Percentiles rank a stretch among this genome's conserved stretches.
Evolutionary conservation across 2,113 vertebrate genomes (phyloP).

Genomic region (Tor tambroides): DNA sequence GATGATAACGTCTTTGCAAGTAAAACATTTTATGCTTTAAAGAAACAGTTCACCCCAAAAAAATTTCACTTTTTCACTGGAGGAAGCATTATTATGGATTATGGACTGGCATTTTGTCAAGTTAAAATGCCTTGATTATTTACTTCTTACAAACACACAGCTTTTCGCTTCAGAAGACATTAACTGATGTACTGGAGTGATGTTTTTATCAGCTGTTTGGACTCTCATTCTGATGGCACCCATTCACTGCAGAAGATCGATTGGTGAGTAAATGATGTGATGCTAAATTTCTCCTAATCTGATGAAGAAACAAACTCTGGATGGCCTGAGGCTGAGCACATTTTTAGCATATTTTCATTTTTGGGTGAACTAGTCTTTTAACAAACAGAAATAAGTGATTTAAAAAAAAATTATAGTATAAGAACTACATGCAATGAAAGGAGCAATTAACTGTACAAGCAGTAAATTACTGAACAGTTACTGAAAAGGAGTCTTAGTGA

Average conservation of each 20-base stretch:
- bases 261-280: no score
- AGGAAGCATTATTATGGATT: no score
- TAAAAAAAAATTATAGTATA: background rate
- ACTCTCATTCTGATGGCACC: background rate
- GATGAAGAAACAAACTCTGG: no score
- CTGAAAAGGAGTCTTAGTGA: background rate
- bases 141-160: no score
- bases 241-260: background rate
- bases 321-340: no score
- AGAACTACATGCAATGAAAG: conserved; percentile 32
- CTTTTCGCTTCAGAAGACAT: no score
- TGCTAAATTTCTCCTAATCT: no score
- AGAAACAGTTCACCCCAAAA: background rate
- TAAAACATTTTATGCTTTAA: background rate
- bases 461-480: background rate
- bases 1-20: background rate
- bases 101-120: no score
- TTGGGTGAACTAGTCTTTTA: background rate
- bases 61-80: no score
- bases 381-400: background rate
- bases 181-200: background rate
- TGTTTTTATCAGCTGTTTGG: background rate
- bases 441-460: background rate
- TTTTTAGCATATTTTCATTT: no score
- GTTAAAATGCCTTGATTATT: no score